Percentiles rank a stretch among this genome's conserved stretches.
phyloP scores from a whole-genome alignment of 2,797 vertebrate genomes.

The Anniella stebbinsi region DNA sequence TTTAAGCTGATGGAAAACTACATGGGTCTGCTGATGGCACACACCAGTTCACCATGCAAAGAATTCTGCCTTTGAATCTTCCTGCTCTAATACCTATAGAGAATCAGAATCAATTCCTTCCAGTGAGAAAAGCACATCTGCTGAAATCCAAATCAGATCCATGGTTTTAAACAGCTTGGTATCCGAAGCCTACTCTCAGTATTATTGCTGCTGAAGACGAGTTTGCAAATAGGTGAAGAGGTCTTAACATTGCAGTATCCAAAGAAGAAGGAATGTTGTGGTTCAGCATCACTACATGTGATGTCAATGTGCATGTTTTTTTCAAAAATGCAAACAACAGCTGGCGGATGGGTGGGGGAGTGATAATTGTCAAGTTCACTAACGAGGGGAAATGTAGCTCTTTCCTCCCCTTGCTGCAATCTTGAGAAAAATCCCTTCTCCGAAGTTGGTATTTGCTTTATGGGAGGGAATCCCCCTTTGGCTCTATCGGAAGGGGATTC shows the following conservation, averaged over 20 bases:
- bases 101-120: neutral
- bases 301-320: neutral
- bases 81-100: neutral
- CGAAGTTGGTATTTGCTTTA: too few species aligned
- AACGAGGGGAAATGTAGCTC: too few species aligned
- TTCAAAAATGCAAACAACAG: neutral
- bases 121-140: neutral
- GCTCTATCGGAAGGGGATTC: neutral
- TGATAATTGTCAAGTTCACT: neutral
- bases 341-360: neutral
- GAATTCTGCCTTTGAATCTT: neutral
- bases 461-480: neutral
- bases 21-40: neutral
- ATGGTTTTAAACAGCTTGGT: neutral
- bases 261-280: slow-evolving; percentile 13
- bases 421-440: too few species aligned
- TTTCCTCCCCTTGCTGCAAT: too few species aligned
- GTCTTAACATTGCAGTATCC: fast-evolving
- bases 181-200: slow-evolving; percentile 19
- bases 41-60: neutral
- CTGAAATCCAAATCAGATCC: slow-evolving; percentile 11
- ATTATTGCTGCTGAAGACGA: slow-evolving; percentile 32
- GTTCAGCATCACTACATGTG: neutral
- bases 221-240: neutral
- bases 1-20: slow-evolving; percentile 3